Base-by-base conservation (phyloP, 2,888 invertebrate species). In the Drosophila monieri region DNA sequence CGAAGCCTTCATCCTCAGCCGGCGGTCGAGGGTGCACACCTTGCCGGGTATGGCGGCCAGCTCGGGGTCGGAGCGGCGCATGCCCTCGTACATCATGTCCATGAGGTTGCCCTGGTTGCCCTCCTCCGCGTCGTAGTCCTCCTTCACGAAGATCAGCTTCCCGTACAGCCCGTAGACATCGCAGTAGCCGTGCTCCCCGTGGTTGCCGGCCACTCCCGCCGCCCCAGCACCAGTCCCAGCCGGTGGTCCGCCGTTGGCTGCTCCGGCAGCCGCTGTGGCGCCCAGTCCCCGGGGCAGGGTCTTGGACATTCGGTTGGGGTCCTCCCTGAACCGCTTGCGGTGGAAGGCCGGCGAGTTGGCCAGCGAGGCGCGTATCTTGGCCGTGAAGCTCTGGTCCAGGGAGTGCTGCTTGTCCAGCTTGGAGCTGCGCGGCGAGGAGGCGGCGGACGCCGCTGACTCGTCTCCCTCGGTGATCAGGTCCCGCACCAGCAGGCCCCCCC, bases 121-220 rank as follows among this genome's bases (percentile, higher is more conserved):
- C n/a, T 95, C 95, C 59, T 96, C 96, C 80, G 96, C 96, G 88
- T 97, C 97, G 71, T 91, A 92, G 70, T 92, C 83, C 74, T 92
- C 92, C 88, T 96, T 96, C 0, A 97, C 95, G 90, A 97, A 97
- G 94, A 98, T 96, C 60, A 98, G 92, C 88, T 97, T 97, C 1
- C 96, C 96, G 89, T 97, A 98, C 1, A 98, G 92, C 0, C 97
- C 97, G 89, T 97, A 97, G 0, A 97, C 97, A 91, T 97, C 97
- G 88, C 96, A 97, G 25, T 94, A 94, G 69, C 93, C 93, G 55
- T 93, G 93, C 12, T 94, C 94, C 1, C 93, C 93, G 66, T 94
- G 93, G 75, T 94, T 18, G 21, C 35, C 44, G 1, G 44, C 62
- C 1, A 47, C 39, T 8, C 62, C 66, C 0, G 21, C 1, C 6